Conservation (phyloP, 2,113 vertebrate genomes). For the Poeciliopsis retropinna region DNA sequence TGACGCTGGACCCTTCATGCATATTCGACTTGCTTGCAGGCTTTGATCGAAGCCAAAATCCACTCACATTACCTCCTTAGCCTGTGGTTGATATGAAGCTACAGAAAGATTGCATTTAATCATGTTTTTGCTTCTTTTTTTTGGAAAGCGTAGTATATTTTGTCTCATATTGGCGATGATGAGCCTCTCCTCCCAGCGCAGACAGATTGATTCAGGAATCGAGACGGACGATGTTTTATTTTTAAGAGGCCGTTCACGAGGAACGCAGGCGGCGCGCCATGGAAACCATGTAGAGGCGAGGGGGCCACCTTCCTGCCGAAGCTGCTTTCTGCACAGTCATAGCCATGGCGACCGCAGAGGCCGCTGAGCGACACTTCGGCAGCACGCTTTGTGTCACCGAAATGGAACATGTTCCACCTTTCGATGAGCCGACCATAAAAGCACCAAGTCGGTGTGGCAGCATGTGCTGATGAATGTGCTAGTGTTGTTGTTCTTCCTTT, state of each 20-base stretch:
- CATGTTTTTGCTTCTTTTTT: not conserved
- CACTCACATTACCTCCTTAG: not conserved
- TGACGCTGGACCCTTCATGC: not conserved
- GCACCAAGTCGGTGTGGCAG: not conserved
- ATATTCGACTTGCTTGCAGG: not conserved
- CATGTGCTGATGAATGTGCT: not conserved
- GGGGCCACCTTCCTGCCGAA: conserved; percentile 21
- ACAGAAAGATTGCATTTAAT: not conserved
- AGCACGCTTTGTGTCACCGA: not conserved
- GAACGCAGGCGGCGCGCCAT: conserved; percentile 19
- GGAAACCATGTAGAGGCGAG: conserved; percentile 19
- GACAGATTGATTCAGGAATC: not conserved
- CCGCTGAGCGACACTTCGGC: conserved; percentile 6
- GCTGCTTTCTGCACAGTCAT: conserved; percentile 39
- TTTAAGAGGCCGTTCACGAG: not conserved
- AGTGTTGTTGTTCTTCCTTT: not conserved
- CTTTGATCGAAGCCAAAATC: not conserved
- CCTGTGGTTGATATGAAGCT: not conserved
- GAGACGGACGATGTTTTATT: not conserved
- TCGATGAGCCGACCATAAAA: conserved; percentile 1
- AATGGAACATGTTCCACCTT: conserved; percentile 1
- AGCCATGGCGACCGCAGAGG: conserved; percentile 27
- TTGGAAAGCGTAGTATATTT: too few species aligned
- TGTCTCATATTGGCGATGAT: too few species aligned
- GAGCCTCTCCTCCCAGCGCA: not conserved